phyloP scores from a whole-genome alignment of 53 echinoderm and acorn worm species.

The Echinometra lucunter region DNA sequence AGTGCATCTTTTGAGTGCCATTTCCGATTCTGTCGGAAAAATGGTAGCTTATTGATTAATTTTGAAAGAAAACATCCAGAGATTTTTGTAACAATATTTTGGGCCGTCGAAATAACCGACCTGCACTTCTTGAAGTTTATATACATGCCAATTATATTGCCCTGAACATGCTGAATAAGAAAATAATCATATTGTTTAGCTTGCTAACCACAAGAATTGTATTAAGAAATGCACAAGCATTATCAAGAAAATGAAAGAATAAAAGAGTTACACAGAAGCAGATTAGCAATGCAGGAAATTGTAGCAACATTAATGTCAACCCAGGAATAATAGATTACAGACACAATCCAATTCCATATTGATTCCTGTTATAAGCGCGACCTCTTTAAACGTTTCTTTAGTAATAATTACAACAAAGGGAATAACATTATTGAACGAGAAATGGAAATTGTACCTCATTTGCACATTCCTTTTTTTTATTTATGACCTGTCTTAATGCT shows the following conservation, averaged over 20 bases:
- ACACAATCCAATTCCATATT: not conserved
- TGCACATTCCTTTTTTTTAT: not conserved
- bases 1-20: slow-evolving; percentile 27
- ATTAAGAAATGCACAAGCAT: not conserved
- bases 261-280: no score
- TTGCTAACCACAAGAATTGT: not conserved
- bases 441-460: no score
- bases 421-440: no score
- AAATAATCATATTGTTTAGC: not conserved
- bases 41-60: slow-evolving; percentile 43
- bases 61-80: slow-evolving; percentile 62
- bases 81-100: slow-evolving; percentile 39
- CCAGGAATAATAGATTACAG: not conserved
- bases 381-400: no score
- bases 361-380: no score
- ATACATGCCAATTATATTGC: not conserved
- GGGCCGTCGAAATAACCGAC: slow-evolving; percentile 11
- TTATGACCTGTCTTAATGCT: not conserved
- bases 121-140: not conserved
- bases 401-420: no score
- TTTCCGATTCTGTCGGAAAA: slow-evolving; percentile 16
- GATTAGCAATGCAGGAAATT: not conserved
- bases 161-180: not conserved
- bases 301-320: not conserved
- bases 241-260: not conserved